phyloP scores from a whole-genome alignment of 2,113 vertebrate species.

The Cheilinus undulatus region DNA sequence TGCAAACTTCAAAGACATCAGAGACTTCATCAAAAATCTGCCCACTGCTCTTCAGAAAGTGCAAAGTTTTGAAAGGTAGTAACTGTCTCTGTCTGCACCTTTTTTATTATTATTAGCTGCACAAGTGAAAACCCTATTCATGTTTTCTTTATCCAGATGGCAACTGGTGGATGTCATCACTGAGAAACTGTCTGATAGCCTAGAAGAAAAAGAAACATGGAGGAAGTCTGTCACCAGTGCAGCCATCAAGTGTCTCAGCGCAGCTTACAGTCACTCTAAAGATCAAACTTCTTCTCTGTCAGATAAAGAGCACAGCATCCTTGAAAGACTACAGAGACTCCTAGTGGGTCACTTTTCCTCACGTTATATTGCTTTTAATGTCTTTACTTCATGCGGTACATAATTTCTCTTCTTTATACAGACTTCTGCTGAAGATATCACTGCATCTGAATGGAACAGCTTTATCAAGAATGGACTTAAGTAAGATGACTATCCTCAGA shows the following conservation, averaged over 20 bases:
- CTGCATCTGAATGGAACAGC: conserved; percentile 88
- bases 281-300: conserved; percentile 52
- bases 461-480: conserved; percentile 92
- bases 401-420: conserved; percentile 58
- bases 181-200: conserved; percentile 74
- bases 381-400: not conserved
- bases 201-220: conserved; percentile 83
- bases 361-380: not conserved
- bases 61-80: conserved; percentile 83
- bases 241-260: conserved; percentile 84
- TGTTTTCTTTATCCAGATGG: conserved; percentile 85
- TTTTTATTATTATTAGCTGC: not conserved
- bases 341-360: conserved; percentile 72
- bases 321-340: conserved; percentile 83
- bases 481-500: conserved; percentile 52
- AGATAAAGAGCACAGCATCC: conserved; percentile 82
- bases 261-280: conserved; percentile 78
- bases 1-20: conserved; percentile 69
- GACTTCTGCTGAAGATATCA: conserved; percentile 79
- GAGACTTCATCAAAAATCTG: conserved; percentile 76
- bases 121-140: not conserved
- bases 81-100: too few relatives aligned
- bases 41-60: conserved; percentile 81
- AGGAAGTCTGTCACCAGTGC: conserved; percentile 81
- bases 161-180: conserved; percentile 86